Evolutionary conservation across 2,888 invertebrate species (phyloP), one percentile per base, ranked within the genome.

Genomic region (Tryphoninae sp.): DNA sequence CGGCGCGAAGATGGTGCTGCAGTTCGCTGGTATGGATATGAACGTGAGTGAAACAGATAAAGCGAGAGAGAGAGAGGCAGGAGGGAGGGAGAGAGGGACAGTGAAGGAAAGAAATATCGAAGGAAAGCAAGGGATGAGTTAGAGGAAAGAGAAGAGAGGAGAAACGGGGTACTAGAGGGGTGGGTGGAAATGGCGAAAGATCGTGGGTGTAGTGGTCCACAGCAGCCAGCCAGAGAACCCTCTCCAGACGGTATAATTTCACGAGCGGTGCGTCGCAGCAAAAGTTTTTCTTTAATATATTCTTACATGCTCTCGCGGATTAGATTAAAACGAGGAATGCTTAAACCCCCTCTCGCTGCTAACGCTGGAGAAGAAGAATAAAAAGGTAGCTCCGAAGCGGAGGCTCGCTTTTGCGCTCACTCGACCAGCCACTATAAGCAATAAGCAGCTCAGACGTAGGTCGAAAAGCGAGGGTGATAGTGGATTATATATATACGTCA

Each of bases 201-300:
- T 82, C 76, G 72, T 22, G 62, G 69, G 78, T 76, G 72, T 80
- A 72, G 42, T 75, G 74, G 68, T 69, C 62, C 72, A 45, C 19
- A 64, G 58, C 40, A 62, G 72, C 79, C 49, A 62, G 45, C 42
- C 55, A 40, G 64, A 55, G 23, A 19, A 69, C 77, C 82, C 80
- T 79, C 83, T 58, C 84, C 82, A 86, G 87, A 87, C 86, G 86
- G 88, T 89, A 90, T 90, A 90, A 90, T 90, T 90, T 89, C 88
- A 85, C 85, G 82, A 88, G 86, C 87, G 86, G 83, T 51, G 71
- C 78, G 79, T 72, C 79, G 80, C 82, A 75, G 88, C 80, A 86
- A 87, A 90, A 90, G 87, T 90, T 91, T 91, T 89, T 89, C 90
- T 90, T 90, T 90, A 91, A 91, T 91, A 90, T 91, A 91, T 91